A percentile compares a stretch with the other conserved stretches of the same genome.
Evolutionary conservation across 2,113 vertebrate species (phyloP).

Genomic region (Diadophis punctatus): DNA sequence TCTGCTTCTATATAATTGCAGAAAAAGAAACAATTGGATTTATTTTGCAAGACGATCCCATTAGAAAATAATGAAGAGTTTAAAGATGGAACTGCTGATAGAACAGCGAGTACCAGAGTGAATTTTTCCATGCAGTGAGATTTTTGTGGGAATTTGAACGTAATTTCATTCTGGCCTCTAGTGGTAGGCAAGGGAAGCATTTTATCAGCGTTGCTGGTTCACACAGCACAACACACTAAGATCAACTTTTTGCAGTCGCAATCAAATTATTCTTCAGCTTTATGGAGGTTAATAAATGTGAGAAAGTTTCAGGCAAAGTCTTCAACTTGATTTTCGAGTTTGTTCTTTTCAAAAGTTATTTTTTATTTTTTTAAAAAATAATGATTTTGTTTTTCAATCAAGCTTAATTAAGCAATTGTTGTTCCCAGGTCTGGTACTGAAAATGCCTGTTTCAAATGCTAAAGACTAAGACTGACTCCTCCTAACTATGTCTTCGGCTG

Average conservation of each 20-base stretch:
- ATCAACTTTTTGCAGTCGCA: not conserved
- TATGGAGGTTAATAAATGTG: not conserved
- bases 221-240: not conserved
- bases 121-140: not conserved
- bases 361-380: not conserved
- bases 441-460: not conserved
- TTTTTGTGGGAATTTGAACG: not conserved
- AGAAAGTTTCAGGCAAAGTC: not conserved
- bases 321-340: not conserved
- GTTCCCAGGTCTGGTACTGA: not conserved
- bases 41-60: not conserved
- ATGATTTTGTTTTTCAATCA: not conserved
- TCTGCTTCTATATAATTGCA: not conserved
- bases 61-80: not conserved
- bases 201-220: not conserved
- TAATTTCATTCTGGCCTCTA: not conserved
- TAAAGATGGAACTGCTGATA: not conserved
- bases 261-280: not conserved
- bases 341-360: not conserved
- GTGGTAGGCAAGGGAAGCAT: not conserved
- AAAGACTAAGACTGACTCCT: not conserved
- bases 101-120: not conserved
- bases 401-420: not conserved
- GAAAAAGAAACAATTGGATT: not conserved
- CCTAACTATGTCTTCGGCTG: not conserved